These are phyloP conservation scores for Antheraea yamamai DNA, from an alignment of 2,888 invertebrate genomes.

Conservation along the genomic window DNA sequence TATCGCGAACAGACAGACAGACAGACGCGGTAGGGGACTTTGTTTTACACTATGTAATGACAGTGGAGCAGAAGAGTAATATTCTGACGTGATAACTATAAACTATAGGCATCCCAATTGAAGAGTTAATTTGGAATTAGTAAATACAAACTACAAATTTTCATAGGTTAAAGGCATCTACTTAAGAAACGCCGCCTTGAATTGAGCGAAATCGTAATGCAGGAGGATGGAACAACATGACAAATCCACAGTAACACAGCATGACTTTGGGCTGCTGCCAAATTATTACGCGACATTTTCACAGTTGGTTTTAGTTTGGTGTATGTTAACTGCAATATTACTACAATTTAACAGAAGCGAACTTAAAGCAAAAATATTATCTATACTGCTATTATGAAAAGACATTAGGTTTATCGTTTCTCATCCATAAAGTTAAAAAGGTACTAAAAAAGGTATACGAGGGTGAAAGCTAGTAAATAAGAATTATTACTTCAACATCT, in stretches of 20 bases:
- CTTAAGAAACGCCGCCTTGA: not conserved
- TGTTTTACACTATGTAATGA: too few relatives aligned
- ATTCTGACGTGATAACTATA: too few relatives aligned
- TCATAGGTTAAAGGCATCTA: constrained; percentile 8
- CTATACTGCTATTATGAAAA: not conserved
- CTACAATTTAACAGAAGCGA: too few relatives aligned
- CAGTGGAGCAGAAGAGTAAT: too few relatives aligned
- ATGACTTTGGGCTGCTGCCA: constrained; percentile 55
- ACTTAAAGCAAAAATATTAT: not conserved
- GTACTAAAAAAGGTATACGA: too few relatives aligned
- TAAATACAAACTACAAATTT: constrained; percentile 9
- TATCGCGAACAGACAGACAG: too few relatives aligned
- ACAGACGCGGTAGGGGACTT: too few relatives aligned
- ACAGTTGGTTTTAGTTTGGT: constrained; percentile 19
- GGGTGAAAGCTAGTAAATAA: too few relatives aligned
- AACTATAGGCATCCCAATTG: constrained; percentile 8
- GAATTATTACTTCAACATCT: too few relatives aligned
- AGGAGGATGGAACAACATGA: constrained; percentile 35
- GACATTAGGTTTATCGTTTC: too few relatives aligned
- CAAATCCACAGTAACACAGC: constrained; percentile 46
- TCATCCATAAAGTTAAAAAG: too few relatives aligned
- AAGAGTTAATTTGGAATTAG: not conserved
- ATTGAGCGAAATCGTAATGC: constrained; percentile 15
- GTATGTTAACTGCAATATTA: not conserved
- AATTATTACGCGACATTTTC: constrained; percentile 50